Base-by-base conservation (phyloP, 2,113 vertebrate genomes). In the Psephotus haematonotus region DNA sequence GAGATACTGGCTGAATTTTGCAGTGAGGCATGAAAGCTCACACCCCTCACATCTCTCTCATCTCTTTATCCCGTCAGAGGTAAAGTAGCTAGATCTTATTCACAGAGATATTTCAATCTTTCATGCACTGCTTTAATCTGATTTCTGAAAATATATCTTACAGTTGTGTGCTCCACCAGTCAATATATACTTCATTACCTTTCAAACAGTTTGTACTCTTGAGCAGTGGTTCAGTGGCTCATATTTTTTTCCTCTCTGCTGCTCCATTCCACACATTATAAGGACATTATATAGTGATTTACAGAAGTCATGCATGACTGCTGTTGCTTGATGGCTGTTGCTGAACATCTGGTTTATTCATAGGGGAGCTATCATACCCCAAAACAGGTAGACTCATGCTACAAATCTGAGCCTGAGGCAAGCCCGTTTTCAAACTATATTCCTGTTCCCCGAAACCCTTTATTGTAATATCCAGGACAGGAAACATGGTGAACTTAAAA, bases 261-360 rank as follows among this genome's bases (percentile, higher is more conserved):
- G 55, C 39, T 92, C 52, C 41, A 60, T 86, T 92, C 69, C 23
- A 69, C 20, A 10, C 29, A 31, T 55, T 82, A 1, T n/a, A 65
- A 72, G 33, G n/a, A 62, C 35, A n/a, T 88, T 81, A 29, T 63
- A 15, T 20, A 68, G n/a, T 86, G 43, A 60, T 31, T 77, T 90
- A 47, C 17, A 69, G 44, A 90, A 93, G 50, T 49, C 59, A 35
- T 55, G 68, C 70, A 29, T 80, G 67, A 44, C n/a, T 95, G 74
- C 67, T 77, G 2, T 49, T 88, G 41, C 82, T 52, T 59, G 52
- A 69, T 80, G 47, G 53, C 46, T 80, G 9, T 53, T 86, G 59
- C 47, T 83, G 85, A 96, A 84, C 60, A 94, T 71, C 65, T 96
- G 74, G 37, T 94, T 92, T 97, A 86, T 92, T 92, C 33, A 29